These are phyloP conservation scores for Drosophila setifemur DNA, from an alignment of 1,140 invertebrate genomes.

Conservation along the genomic window DNA sequence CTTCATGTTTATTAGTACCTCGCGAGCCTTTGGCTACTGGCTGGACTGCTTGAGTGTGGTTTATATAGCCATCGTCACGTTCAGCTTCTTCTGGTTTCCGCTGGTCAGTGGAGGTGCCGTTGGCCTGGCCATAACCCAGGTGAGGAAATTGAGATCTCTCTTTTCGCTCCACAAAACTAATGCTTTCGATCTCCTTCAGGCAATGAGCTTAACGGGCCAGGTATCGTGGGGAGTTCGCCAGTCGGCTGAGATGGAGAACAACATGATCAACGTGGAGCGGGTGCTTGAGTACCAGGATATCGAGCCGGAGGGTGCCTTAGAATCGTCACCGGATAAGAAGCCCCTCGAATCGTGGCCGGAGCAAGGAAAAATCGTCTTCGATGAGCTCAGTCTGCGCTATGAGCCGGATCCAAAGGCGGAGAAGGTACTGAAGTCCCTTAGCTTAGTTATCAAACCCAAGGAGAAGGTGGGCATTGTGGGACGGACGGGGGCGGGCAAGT, in stretches of 20 bases:
- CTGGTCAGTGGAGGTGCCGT: conserved; percentile 87
- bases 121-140: conserved; percentile 90
- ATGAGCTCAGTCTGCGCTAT: conserved; percentile 87
- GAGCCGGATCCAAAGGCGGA: conserved; percentile 85
- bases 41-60: conserved; percentile 89
- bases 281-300: conserved; percentile 89
- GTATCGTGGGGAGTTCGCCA: conserved; percentile 94
- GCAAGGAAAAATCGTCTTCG: conserved; percentile 87
- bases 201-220: conserved; percentile 91
- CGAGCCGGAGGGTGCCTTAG: conserved; percentile 87
- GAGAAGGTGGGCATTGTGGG: conserved; percentile 91
- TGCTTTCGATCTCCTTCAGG: conserved; percentile 55
- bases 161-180: too few relatives aligned
- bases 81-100: conserved; percentile 87
- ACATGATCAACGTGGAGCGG: conserved; percentile 92
- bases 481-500: conserved; percentile 95
- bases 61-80: conserved; percentile 88
- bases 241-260: conserved; percentile 91
- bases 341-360: conserved; percentile 88
- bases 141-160: not conserved
- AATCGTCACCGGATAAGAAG: conserved; percentile 85
- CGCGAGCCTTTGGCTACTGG: conserved; percentile 89
- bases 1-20: conserved; percentile 86
- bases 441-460: conserved; percentile 84
- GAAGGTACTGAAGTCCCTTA: conserved; percentile 86